Percentiles rank a stretch among this genome's conserved stretches.
These are phyloP conservation scores for Diaperis boleti DNA, from an alignment of 2,888 invertebrate genomes.

Conservation along the genomic window DNA sequence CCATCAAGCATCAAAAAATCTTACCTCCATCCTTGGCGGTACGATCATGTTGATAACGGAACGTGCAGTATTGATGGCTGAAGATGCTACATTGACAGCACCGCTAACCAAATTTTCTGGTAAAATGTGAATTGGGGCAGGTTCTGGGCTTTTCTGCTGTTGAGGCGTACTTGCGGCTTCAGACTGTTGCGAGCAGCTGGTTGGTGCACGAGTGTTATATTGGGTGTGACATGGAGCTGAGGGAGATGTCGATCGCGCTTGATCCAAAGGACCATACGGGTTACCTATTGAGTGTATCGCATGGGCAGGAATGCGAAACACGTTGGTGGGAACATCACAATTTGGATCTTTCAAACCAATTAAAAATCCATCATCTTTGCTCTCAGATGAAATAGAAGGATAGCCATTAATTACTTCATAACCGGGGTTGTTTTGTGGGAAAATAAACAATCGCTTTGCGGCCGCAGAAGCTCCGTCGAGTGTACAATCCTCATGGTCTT, in stretches of 20 bases:
- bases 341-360: too few species aligned
- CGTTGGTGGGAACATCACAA: too few species aligned
- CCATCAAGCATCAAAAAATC: slow-evolving; percentile 1
- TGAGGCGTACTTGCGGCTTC: slow-evolving; percentile 17
- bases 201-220: too few species aligned
- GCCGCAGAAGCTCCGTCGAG: slow-evolving; percentile 49
- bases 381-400: background rate
- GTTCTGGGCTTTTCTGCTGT: background rate
- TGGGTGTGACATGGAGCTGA: slow-evolving; percentile 1
- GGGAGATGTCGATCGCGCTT: background rate
- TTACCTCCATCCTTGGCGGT: slow-evolving; percentile 54
- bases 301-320: background rate
- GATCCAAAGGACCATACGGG: slow-evolving; percentile 27
- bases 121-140: slow-evolving; percentile 57
- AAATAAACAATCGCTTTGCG: slow-evolving; percentile 57
- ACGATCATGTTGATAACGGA: slow-evolving; percentile 65
- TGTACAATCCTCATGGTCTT: slow-evolving; percentile 47
- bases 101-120: slow-evolving; percentile 65
- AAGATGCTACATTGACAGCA: slow-evolving; percentile 65
- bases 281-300: too few species aligned
- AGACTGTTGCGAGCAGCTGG: slow-evolving; percentile 41
- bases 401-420: slow-evolving; percentile 56
- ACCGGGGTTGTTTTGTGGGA: slow-evolving; percentile 61
- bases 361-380: background rate
- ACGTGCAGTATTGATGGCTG: slow-evolving; percentile 65